These are phyloP conservation scores for Phyllostomus hastatus DNA, from an alignment of 2,113 vertebrate species.

Conservation along the genomic window DNA sequence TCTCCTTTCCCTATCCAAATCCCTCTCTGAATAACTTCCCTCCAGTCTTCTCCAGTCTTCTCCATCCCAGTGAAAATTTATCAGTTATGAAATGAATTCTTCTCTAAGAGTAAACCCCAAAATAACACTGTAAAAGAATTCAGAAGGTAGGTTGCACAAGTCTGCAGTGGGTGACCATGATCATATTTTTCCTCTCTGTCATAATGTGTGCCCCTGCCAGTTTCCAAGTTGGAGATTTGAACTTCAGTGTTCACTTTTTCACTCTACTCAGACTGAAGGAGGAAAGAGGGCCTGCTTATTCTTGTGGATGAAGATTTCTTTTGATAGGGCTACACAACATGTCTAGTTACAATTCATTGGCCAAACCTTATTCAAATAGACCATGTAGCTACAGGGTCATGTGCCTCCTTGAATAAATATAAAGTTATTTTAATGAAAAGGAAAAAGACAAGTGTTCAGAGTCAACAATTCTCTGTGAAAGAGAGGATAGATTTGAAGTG, in stretches of 20 bases:
- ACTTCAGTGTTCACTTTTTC: not conserved
- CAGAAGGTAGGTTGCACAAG: not conserved
- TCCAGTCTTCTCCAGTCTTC: not conserved
- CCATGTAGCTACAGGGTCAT: not conserved
- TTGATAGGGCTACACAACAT: not conserved
- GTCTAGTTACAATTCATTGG: not conserved
- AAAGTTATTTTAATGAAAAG: not conserved
- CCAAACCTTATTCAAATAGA: not conserved
- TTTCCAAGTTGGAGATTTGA: not conserved
- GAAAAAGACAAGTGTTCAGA: not conserved
- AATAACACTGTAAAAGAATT: not conserved
- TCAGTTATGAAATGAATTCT: not conserved
- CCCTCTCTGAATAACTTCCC: not conserved
- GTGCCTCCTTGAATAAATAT: not conserved
- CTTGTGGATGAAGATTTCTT: not conserved
- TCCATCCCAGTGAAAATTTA: not conserved
- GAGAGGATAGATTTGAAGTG: not conserved
- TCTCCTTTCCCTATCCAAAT: not conserved
- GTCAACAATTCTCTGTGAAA: not conserved
- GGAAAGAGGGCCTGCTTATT: not conserved
- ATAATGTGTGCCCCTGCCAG: not conserved
- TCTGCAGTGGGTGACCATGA: too few relatives aligned
- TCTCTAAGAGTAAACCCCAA: not conserved
- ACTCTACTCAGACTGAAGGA: not conserved
- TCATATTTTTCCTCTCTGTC: not conserved